Base-by-base conservation (phyloP, 2,888 invertebrate species). In the Volucella bombylans region DNA sequence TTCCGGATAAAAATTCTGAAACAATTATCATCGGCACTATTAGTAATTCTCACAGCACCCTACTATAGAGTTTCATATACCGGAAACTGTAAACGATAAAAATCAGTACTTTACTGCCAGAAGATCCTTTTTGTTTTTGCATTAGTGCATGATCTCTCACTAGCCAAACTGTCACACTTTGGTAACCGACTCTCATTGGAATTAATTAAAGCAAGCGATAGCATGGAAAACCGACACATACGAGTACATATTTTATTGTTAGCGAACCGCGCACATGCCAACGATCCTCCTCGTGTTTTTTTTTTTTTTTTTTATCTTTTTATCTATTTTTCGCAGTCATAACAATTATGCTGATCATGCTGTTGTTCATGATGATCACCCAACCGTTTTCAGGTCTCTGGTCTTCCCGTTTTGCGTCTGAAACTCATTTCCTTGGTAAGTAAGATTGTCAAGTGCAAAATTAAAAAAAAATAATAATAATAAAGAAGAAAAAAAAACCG, bases 121-220 rank as follows among this genome's bases (percentile, higher is more conserved):
- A 43, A 74, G 41, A 74, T 79, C 82, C 79, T 69, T 83, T 65
- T 54, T 39, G 50, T 31, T 31, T 31, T 31, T 31, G 31, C 31
- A 31, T 0, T 31, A 31, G 31, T 31, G 31, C 31, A 31, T 31
- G 31, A 57, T 67, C 50, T 67, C 14, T 50, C 50, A 31, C 31
- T 52, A 80, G 31, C 6, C 31, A 31, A 31, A 31, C 12, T 74
- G 80, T 74, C 73, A 81, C 81, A 74, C 81, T 81, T 81, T 83
- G 79, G 73, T 69, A 79, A 79, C 82, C 15, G 73, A 69, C 68
- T 79, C 68, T 79, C 69, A 69, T 73, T 79, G 79, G 31, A 79
- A 83, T 79, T 82, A 79, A 83, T 79, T 83, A 83, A 78, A 18
- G 64, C 68, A 52, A 54, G 82, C 74, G 82, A 79, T 71, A 23